A percentile compares a stretch with the other conserved stretches of the same genome.
phyloP scores from a whole-genome alignment of 2,113 vertebrate genomes.

The Takifugu flavidus region DNA sequence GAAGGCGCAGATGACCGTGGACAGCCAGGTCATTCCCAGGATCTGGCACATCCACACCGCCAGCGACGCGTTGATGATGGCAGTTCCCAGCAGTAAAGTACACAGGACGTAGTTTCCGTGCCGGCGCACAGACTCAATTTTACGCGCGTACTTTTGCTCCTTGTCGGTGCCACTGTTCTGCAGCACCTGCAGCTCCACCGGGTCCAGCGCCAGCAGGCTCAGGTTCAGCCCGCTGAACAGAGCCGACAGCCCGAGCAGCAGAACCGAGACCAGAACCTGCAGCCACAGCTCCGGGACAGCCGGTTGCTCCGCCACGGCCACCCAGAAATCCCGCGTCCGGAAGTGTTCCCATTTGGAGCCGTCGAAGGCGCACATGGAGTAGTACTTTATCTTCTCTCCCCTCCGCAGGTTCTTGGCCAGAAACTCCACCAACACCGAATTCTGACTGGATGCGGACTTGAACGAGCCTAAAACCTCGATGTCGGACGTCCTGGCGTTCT shows the following conservation, averaged over 20 bases:
- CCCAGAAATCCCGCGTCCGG: conserved; percentile 83
- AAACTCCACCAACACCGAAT: conserved; percentile 86
- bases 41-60: conserved; percentile 90
- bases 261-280: conserved; percentile 80
- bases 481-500: conserved; percentile 84
- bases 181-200: conserved; percentile 90
- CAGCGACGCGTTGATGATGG: conserved; percentile 87
- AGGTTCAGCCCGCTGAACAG: conserved; percentile 90
- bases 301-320: conserved; percentile 74
- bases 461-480: conserved; percentile 87
- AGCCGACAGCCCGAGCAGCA: conserved; percentile 84
- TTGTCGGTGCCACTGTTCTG: conserved; percentile 90
- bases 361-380: conserved; percentile 89
- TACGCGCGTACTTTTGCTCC: conserved; percentile 86
- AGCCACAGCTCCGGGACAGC: conserved; percentile 78
- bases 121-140: conserved; percentile 87
- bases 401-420: conserved; percentile 84
- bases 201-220: conserved; percentile 89
- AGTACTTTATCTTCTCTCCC: conserved; percentile 81
- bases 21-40: conserved; percentile 84
- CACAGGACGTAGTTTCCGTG: conserved; percentile 91
- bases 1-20: conserved; percentile 84
- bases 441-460: conserved; percentile 78
- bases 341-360: conserved; percentile 88
- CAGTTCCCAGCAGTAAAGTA: conserved; percentile 87